Evolutionary conservation across 2,888 invertebrate genomes (phyloP).

Genomic region (Tenthredo livida): DNA sequence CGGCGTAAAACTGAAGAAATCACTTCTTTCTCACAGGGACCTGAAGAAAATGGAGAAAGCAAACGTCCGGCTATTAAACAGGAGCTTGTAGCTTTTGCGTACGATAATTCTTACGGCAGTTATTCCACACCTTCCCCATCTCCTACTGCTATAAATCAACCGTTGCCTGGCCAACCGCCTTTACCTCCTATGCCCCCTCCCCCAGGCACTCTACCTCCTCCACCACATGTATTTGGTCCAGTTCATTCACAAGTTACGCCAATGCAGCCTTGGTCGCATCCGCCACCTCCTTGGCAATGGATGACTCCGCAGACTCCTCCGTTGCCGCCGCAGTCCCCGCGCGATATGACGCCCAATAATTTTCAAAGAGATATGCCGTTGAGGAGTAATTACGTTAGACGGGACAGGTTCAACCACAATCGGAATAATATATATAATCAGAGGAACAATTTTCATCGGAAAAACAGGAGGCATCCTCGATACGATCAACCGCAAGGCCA

Average conservation of each 20-base stretch:
- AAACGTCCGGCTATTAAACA: slow-evolving; percentile 67
- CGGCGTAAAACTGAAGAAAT: background rate
- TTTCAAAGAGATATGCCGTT: slow-evolving; percentile 71
- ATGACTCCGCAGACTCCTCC: slow-evolving; percentile 72
- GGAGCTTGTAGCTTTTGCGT: slow-evolving; percentile 68
- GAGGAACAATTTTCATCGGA: slow-evolving; percentile 73
- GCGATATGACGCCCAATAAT: slow-evolving; percentile 65
- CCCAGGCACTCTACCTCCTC: slow-evolving; percentile 67
- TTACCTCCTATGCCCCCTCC: slow-evolving; percentile 77
- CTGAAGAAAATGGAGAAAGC: slow-evolving; percentile 68
- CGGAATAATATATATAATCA: slow-evolving; percentile 70
- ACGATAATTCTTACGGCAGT: slow-evolving; percentile 69
- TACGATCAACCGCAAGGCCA: slow-evolving; percentile 69
- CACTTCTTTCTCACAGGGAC: slow-evolving; percentile 59
- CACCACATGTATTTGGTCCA: slow-evolving; percentile 71
- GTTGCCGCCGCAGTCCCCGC: slow-evolving; percentile 67
- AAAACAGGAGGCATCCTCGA: slow-evolving; percentile 69
- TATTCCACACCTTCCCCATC: slow-evolving; percentile 68
- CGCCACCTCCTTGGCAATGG: slow-evolving; percentile 74
- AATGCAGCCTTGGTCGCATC: slow-evolving; percentile 71
- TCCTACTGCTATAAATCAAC: slow-evolving; percentile 69
- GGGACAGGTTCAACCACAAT: slow-evolving; percentile 73
- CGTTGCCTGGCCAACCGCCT: slow-evolving; percentile 75
- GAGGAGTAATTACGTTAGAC: slow-evolving; percentile 69
- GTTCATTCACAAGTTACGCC: slow-evolving; percentile 72